Evolutionary conservation across 1,140 invertebrate species (phyloP).

Genomic region (Triops cancriformis): DNA sequence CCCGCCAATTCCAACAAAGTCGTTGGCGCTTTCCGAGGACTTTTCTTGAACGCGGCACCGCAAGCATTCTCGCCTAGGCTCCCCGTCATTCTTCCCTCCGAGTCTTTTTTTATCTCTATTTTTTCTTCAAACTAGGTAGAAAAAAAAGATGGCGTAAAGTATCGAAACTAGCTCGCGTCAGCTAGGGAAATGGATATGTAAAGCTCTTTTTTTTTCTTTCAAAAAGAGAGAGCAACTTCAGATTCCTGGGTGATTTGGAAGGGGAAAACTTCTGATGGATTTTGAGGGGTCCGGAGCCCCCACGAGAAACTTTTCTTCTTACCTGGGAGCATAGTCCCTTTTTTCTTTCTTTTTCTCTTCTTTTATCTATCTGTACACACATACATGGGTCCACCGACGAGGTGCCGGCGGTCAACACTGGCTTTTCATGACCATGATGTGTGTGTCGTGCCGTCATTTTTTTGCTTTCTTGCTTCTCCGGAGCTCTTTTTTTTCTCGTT

Average conservation of each 20-base stretch:
- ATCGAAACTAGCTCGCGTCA: neutral
- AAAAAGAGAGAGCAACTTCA: neutral
- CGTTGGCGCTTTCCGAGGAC: neutral
- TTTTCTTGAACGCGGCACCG: conserved; percentile 2
- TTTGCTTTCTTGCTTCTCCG: neutral
- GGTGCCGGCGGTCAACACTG: conserved; percentile 11
- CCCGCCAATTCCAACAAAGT: conserved; percentile 12
- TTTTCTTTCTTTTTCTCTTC: no score
- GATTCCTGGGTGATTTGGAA: neutral
- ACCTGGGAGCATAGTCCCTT: neutral
- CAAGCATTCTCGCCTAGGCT: neutral
- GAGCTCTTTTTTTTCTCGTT: neutral
- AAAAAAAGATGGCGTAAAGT: neutral
- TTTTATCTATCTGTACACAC: neutral
- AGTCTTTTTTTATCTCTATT: neutral
- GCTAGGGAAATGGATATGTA: neutral
- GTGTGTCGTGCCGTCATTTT: conserved; percentile 11
- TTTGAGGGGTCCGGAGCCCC: conserved; percentile 2
- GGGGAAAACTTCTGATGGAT: neutral
- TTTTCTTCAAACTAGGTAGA: neutral
- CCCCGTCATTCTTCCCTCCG: no score
- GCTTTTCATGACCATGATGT: conserved; percentile 5
- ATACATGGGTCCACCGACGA: neutral
- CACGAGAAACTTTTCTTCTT: neutral
- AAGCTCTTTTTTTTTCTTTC: neutral